Percentiles rank a stretch among this genome's conserved stretches.
phyloP scores from a whole-genome alignment of 2,113 vertebrate genomes.

The Colius striatus region DNA sequence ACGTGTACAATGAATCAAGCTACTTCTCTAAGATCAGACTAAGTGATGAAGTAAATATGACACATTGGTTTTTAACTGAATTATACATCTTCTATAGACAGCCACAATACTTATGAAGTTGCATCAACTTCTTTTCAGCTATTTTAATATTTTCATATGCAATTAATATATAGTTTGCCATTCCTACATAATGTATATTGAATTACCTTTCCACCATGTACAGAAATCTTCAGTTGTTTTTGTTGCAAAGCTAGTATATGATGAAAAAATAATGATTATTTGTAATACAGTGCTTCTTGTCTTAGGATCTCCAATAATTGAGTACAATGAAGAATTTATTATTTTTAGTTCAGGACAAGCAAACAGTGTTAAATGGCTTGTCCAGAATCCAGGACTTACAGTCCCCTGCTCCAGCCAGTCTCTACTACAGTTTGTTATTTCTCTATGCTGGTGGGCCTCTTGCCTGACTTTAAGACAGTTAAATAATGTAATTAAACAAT shows the following conservation, averaged over 20 bases:
- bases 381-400: constrained; percentile 32
- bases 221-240: not conserved
- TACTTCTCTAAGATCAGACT: not conserved
- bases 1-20: not conserved
- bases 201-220: not conserved
- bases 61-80: not conserved
- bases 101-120: not conserved
- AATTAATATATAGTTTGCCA: not conserved
- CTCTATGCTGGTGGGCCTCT: constrained; percentile 68
- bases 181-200: not conserved
- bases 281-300: constrained; percentile 34
- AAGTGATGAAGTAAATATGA: not conserved
- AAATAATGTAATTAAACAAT: constrained; percentile 71
- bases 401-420: constrained; percentile 28
- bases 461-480: constrained; percentile 58
- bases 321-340: constrained; percentile 68
- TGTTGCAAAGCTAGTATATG: constrained; percentile 17
- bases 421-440: constrained; percentile 67
- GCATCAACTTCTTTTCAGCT: not conserved
- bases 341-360: constrained; percentile 62
- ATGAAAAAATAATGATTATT: constrained; percentile 55
- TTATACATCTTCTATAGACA: not conserved
- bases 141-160: not conserved
- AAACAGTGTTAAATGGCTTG: constrained; percentile 65
- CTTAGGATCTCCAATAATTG: constrained; percentile 37